phyloP scores from a whole-genome alignment of 2,113 vertebrate species.

The Formicarius rufipectus region DNA sequence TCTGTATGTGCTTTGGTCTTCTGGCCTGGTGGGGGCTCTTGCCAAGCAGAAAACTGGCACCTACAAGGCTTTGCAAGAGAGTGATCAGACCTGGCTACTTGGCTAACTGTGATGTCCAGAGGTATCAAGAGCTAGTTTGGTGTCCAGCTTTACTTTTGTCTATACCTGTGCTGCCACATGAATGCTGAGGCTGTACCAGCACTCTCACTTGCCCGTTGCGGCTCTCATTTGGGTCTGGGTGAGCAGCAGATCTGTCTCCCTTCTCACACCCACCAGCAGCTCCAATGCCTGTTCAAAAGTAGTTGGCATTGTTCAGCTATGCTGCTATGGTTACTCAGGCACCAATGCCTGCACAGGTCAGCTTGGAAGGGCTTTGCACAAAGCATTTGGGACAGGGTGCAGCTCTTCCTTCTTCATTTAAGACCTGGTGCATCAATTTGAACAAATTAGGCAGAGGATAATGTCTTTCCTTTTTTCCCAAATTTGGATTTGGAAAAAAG shows the following conservation, averaged over 20 bases:
- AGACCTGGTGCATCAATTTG: neutral
- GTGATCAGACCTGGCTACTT: neutral
- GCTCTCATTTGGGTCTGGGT: rapidly evolving
- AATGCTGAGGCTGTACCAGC: neutral
- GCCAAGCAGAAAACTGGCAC: neutral
- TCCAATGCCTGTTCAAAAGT: neutral
- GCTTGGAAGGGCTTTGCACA: constrained; percentile 29
- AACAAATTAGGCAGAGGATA: neutral
- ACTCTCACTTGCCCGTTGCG: rapidly evolving
- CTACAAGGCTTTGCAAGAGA: neutral
- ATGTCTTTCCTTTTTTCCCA: neutral
- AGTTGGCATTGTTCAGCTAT: constrained; percentile 13
- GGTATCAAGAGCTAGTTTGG: neutral
- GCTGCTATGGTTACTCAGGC: constrained; percentile 72
- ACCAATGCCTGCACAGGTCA: constrained; percentile 33
- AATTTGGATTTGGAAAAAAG: neutral
- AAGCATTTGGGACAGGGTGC: constrained; percentile 37
- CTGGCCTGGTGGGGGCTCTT: neutral
- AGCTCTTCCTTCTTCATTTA: neutral
- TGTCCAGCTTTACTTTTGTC: neutral
- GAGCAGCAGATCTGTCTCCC: neutral
- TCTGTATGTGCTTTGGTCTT: rapidly evolving
- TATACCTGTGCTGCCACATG: neutral
- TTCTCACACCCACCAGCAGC: neutral
- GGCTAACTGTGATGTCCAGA: neutral